Base-by-base conservation (phyloP, 2,888 invertebrate genomes). In the Siphonodentalium dalli region DNA sequence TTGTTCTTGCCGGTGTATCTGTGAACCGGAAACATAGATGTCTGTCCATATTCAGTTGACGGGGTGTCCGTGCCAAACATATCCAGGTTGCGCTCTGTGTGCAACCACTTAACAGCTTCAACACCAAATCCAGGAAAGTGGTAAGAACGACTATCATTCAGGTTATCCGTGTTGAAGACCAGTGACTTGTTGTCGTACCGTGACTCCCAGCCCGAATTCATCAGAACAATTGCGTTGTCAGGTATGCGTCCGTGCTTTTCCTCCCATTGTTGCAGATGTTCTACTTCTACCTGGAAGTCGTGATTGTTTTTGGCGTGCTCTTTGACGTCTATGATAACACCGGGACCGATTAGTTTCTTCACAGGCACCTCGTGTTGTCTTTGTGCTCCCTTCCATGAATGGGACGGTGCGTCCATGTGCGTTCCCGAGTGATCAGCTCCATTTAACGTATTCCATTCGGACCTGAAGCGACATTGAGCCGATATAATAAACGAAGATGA, bases 61-160 rank as follows among this genome's bases (percentile, higher is more conserved):
- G 88, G 85, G 0, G 87, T 85, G 74, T 89, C 89, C 1, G 89
- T 85, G 0, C 88, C 89, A 2, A 87, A 84, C 55, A 88, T 85
- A 61, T 85, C 85, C 8, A 85, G 43, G 6, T 53, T 40, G 6
- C 70, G 83, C 26, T 68, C 38, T 37, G 85, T 77, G 0, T 84
- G 83, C 57, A 89, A 83, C 86, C 87, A 88, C 49, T 85, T 78
- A 0, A 87, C 87, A 20, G 88, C 85, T 39, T 85, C 85, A 62
- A 82, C 83, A 37, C 86, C 85, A 37, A 88, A 66, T n/a, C 68
- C 73, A n/a, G 75, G 74, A 61, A 73, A 72, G 42, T 69, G 73
- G 35, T 72, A 71, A 4, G 66, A 64, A 8, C 54, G 21, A 3
- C 63, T 48, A 21, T 68, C 52, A 11, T 41, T 35, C 6, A 62